These are phyloP conservation scores for Ctena decussata DNA, from an alignment of 2,888 invertebrate species.

Conservation along the genomic window DNA sequence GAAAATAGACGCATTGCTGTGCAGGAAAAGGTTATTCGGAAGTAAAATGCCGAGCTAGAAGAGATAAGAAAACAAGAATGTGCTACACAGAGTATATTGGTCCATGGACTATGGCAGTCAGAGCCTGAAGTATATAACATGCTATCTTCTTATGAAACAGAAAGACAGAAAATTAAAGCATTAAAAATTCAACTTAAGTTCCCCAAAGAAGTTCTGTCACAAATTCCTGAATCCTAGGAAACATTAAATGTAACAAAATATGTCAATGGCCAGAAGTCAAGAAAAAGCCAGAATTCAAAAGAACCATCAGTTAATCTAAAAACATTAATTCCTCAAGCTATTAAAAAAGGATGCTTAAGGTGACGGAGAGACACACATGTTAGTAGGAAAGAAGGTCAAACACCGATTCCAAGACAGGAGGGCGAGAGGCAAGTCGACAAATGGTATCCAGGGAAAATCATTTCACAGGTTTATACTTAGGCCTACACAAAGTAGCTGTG, in stretches of 20 bases:
- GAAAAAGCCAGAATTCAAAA: not conserved
- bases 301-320: slow-evolving; percentile 11
- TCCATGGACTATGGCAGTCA: slow-evolving; percentile 30
- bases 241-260: slow-evolving; percentile 1
- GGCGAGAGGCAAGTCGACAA: not conserved
- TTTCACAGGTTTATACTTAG: too few relatives aligned
- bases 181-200: slow-evolving; percentile 33
- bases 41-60: not conserved
- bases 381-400: slow-evolving; percentile 23
- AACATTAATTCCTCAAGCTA: not conserved
- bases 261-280: not conserved
- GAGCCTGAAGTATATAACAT: slow-evolving; percentile 34
- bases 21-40: slow-evolving; percentile 7
- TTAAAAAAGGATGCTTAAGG: slow-evolving; percentile 6
- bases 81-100: slow-evolving; percentile 7
- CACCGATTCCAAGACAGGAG: too few relatives aligned
- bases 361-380: not conserved
- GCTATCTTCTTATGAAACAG: slow-evolving; percentile 14
- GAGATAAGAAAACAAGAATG: slow-evolving; percentile 20
- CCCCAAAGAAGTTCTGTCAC: slow-evolving; percentile 29
- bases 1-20: slow-evolving; percentile 15
- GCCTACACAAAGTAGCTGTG: too few relatives aligned
- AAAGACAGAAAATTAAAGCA: not conserved
- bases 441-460: not conserved
- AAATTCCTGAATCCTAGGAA: slow-evolving; percentile 16